Conservation (phyloP, 1,140 invertebrate genomes). For the Brevipalpus yothersi region DNA sequence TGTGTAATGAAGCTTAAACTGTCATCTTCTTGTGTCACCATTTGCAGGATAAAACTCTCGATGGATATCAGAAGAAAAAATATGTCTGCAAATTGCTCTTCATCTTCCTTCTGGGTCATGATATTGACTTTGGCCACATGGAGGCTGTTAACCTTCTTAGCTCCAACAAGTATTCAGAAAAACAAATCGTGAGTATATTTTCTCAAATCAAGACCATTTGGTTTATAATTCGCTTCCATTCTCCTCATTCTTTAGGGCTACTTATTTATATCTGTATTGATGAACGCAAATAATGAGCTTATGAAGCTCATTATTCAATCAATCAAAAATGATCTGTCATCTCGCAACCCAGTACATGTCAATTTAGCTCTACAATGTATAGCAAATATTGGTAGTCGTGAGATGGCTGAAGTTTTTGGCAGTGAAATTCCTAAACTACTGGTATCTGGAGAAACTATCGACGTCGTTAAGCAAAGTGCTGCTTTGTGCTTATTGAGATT, state of each 20-base stretch:
- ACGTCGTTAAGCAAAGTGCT: slow-evolving; percentile 98
- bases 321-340: slow-evolving; percentile 94
- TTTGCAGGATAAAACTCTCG: slow-evolving; percentile 68
- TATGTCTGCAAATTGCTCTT: slow-evolving; percentile 99
- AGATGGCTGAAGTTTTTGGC: slow-evolving; percentile 98
- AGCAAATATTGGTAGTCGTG: slow-evolving; percentile 95
- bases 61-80: slow-evolving; percentile 99
- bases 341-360: slow-evolving; percentile 90
- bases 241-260: slow-evolving; percentile 29
- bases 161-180: slow-evolving; percentile 99
- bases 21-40: too few relatives aligned
- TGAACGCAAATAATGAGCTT: slow-evolving; percentile 95
- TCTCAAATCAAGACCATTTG: background rate
- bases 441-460: slow-evolving; percentile 95
- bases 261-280: slow-evolving; percentile 41
- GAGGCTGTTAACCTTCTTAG: slow-evolving; percentile 99
- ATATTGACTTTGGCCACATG: slow-evolving; percentile 99
- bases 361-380: slow-evolving; percentile 99
- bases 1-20: too few relatives aligned
- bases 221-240: background rate
- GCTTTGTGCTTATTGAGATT: slow-evolving; percentile 81
- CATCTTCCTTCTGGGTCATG: slow-evolving; percentile 93
- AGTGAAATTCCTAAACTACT: slow-evolving; percentile 93
- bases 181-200: slow-evolving; percentile 77
- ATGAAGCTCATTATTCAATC: slow-evolving; percentile 98